Base-by-base conservation (phyloP, 2,113 vertebrate species). In the Sitta europaea region DNA sequence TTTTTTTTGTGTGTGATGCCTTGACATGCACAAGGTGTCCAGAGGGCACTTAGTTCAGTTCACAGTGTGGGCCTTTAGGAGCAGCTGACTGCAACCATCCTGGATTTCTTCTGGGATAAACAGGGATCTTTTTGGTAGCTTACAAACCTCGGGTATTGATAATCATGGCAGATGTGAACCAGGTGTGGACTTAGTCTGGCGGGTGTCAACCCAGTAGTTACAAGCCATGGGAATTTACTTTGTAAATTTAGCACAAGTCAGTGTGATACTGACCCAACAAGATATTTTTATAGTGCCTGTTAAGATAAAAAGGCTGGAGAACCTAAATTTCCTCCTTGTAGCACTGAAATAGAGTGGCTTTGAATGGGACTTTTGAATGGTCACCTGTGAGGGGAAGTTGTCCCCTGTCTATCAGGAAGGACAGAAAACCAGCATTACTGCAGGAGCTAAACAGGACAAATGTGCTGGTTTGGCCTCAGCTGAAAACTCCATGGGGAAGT, bases 81-180 rank as follows among this genome's bases (percentile, higher is more conserved):
- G 65, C 25, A 12, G 1, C 19, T 79, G 57, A 48, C 54, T 23
- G 11, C n/a, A 48, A 14, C 13, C 33, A 48, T 88, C 58, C 33
- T 82, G 81, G 43, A n/a, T 87, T 72, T 91, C 19, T 14, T 83
- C 36, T 61, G 45, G 36, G 36, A 27, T 86, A 33, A 81, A 43
- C 1, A 29, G 7, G 6, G 15, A n/a, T 54, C 9, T n/a, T 31
- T 50, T 58, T 42, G 31, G 18, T 48, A 43, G 66, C 4, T 78
- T 54, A 4, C 15, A 38, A 42, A 20, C 74, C 50, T 38, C 23
- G 24, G 24, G 6, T 55, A 33, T 11, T 36, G 23, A 10, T 63
- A 36, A 9, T 55, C 14, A 8, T 1, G 0, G 50, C 28, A 79
- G 57, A 36, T 0, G 0, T 72, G 43, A 58, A 45, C 2, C 16